These are phyloP conservation scores for Drosophila neocordata DNA, from an alignment of 1,140 invertebrate species.

Conservation along the genomic window DNA sequence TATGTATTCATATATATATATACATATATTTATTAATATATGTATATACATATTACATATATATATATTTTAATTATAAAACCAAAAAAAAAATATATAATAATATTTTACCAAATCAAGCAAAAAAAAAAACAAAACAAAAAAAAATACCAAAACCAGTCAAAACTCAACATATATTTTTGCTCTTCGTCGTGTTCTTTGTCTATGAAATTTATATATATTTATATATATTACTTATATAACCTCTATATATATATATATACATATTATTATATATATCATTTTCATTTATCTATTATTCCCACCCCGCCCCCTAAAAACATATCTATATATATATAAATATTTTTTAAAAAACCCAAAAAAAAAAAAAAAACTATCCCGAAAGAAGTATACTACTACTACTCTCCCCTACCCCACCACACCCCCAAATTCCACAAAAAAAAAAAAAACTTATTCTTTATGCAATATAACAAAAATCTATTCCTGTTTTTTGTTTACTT, in stretches of 20 bases:
- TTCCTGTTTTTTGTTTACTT: no score
- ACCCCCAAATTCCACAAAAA: no score
- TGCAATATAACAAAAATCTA: not conserved
- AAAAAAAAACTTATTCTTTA: constrained; percentile 25
- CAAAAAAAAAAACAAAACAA: constrained; percentile 38
- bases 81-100: constrained; percentile 42
- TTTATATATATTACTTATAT: constrained; percentile 47
- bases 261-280: constrained; percentile 28
- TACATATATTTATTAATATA: constrained; percentile 50
- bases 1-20: constrained; percentile 26
- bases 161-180: constrained; percentile 79
- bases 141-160: constrained; percentile 65
- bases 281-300: constrained; percentile 23
- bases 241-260: constrained; percentile 35
- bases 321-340: no score
- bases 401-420: not conserved
- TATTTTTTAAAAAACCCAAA: no score
- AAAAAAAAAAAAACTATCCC: no score
- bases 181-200: constrained; percentile 83
- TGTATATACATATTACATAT: constrained; percentile 33
- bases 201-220: constrained; percentile 79
- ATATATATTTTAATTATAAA: constrained; percentile 30
- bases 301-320: not conserved
- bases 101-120: constrained; percentile 38
- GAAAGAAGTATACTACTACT: no score